Evolutionary conservation across 1,140 invertebrate genomes (phyloP).

Genomic region (Drosophila varians): DNA sequence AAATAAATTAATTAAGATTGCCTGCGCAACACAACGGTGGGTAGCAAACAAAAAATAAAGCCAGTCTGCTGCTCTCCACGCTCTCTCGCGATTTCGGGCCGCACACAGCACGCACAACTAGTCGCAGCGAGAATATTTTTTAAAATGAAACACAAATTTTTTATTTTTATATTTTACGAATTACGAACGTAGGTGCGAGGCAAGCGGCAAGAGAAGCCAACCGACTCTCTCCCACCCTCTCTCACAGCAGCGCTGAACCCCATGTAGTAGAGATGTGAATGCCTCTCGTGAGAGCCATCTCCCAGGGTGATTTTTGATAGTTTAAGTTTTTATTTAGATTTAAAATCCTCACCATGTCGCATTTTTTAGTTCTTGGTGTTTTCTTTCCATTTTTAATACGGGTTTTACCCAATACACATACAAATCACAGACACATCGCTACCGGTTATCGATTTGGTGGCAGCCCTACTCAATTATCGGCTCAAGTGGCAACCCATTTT

Average conservation of each 20-base stretch:
- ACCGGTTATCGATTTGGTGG: slow-evolving; percentile 4
- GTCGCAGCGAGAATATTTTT: slow-evolving; percentile 52
- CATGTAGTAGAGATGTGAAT: slow-evolving; percentile 39
- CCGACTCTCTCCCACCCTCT: slow-evolving; percentile 20
- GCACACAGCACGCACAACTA: slow-evolving; percentile 41
- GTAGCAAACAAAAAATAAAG: slow-evolving; percentile 37
- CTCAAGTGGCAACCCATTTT: slow-evolving; percentile 16
- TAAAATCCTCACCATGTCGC: not conserved
- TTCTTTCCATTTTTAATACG: not conserved
- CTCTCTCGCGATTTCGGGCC: slow-evolving; percentile 22
- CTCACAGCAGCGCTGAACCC: too few relatives aligned
- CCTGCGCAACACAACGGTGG: slow-evolving; percentile 39
- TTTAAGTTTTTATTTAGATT: not conserved
- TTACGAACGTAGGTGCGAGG: slow-evolving; percentile 29
- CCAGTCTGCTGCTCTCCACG: slow-evolving; percentile 10
- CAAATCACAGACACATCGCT: slow-evolving; percentile 23
- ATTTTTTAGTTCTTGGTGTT: not conserved
- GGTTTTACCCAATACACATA: not conserved
- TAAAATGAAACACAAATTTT: slow-evolving; percentile 49
- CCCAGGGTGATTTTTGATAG: not conserved
- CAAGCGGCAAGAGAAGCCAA: slow-evolving; percentile 33
- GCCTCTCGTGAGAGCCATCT: slow-evolving; percentile 11
- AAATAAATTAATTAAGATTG: slow-evolving; percentile 66
- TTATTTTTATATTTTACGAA: slow-evolving; percentile 63
- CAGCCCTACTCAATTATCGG: slow-evolving; percentile 14